Evolutionary conservation across 2,797 vertebrate genomes (phyloP).

Genomic region (Darevskia mixta): DNA sequence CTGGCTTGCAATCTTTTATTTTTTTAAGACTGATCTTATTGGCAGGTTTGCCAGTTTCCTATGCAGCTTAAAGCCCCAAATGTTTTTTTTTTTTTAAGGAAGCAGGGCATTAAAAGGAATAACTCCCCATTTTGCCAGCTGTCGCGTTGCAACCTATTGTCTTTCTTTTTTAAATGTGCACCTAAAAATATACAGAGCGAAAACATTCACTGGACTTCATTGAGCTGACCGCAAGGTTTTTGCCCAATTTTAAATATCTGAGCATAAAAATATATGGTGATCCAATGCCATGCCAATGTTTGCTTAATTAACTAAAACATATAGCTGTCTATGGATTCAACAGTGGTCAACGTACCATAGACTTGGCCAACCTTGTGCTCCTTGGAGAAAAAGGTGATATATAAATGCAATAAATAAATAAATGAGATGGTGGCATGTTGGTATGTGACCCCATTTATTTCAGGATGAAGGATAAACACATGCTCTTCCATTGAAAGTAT

Average conservation of each 20-base stretch:
- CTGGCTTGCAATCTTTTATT: constrained; percentile 43
- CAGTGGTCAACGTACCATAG: background rate
- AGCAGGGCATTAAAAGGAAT: constrained; percentile 47
- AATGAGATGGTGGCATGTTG: too few species aligned
- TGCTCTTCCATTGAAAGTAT: too few species aligned
- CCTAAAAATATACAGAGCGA: constrained; percentile 58
- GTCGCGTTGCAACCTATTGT: constrained; percentile 63
- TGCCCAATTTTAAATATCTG: constrained; percentile 54
- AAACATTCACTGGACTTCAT: constrained; percentile 61
- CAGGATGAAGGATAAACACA: too few species aligned
- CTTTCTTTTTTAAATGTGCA: constrained; percentile 42
- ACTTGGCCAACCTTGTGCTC: too few species aligned
- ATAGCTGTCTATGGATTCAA: background rate
- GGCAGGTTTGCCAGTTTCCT: constrained; percentile 50
- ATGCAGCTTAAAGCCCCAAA: constrained; percentile 58
- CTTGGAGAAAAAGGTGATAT: too few species aligned
- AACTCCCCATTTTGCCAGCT: constrained; percentile 51
- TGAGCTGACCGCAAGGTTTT: constrained; percentile 54
- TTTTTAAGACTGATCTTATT: constrained; percentile 70
- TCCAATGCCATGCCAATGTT: background rate
- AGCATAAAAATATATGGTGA: constrained; percentile 66
- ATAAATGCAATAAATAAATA: too few species aligned
- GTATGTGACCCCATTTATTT: too few species aligned
- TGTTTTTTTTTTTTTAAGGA: constrained; percentile 32
- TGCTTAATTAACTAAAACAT: background rate